Conservation (phyloP, 2,888 invertebrate genomes). For the Beris morrisii region DNA sequence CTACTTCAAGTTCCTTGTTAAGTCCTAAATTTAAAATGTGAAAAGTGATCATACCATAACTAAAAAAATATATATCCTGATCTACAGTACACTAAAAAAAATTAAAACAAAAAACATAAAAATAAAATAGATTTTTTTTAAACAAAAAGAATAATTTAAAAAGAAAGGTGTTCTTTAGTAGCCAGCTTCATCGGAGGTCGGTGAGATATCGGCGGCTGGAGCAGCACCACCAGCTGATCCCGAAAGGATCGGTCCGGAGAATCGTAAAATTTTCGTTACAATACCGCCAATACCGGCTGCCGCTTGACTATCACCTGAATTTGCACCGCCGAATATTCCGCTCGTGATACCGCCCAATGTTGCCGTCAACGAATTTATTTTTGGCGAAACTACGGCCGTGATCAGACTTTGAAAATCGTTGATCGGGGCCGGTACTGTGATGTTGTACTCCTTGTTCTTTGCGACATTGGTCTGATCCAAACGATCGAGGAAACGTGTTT, state of each 20-base stretch:
- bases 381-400: slow-evolving; percentile 70
- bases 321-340: slow-evolving; percentile 58
- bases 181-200: slow-evolving; percentile 51
- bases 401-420: slow-evolving; percentile 67
- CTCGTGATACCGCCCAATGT: slow-evolving; percentile 66
- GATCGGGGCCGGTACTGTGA: slow-evolving; percentile 66
- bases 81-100: slow-evolving; percentile 15
- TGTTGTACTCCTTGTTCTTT: slow-evolving; percentile 75
- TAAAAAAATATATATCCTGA: slow-evolving; percentile 4
- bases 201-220: slow-evolving; percentile 46
- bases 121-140: slow-evolving; percentile 13
- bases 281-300: slow-evolving; percentile 51
- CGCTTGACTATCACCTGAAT: slow-evolving; percentile 49
- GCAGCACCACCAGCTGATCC: slow-evolving; percentile 52
- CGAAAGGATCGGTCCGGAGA: slow-evolving; percentile 56
- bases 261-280: slow-evolving; percentile 53
- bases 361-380: slow-evolving; percentile 69
- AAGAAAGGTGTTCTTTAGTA: slow-evolving; percentile 44
- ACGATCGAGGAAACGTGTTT: slow-evolving; percentile 70
- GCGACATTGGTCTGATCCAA: slow-evolving; percentile 74
- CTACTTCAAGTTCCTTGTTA: too few species aligned
- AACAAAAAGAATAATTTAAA: slow-evolving; percentile 14
- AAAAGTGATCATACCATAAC: too few species aligned
- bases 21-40: too few species aligned
- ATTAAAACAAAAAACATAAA: slow-evolving; percentile 2